Evolutionary conservation across 2,797 vertebrate species (phyloP), one percentile per base, ranked within the genome.

Genomic region (Typhlichthys subterraneus): DNA sequence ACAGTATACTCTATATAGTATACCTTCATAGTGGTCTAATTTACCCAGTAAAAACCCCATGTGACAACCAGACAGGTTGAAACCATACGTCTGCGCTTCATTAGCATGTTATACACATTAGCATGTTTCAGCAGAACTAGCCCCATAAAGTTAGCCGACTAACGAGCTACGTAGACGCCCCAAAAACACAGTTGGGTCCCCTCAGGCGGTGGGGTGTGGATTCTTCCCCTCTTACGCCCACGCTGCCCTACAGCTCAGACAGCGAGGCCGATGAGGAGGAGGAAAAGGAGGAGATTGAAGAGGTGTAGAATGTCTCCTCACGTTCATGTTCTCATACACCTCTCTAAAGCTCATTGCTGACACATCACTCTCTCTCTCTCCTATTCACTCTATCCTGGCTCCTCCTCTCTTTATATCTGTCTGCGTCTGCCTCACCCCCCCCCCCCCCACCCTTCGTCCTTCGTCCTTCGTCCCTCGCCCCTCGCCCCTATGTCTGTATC

Each of bases 341-440:
- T 86, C 81, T 82, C 73, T 3, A 46, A 23, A 45, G 53, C 75
- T 81, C 59, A 12, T 50, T 91, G 89, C 90, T 91, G 90, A 91
- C 88, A 81, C 86, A 90, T 88, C 72, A 50, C 77, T 90, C 45
- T 14, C 17, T 53, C 46, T 53, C 61, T 52, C 23, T 57, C n/a
- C 58, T 14, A 48, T 45, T 33, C 12, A 33, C 55, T 58, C 19
- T 14, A 42, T 42, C 42, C 56, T 45, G 2, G 62, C 77, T 80
- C 80, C 77, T 80, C 80, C 83, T 84, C 82, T 75, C 79, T 77
- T 82, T 87, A 83, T 85, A 80, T 80, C 77, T 69, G 72, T 88
- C 78, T 84, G 76, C 45, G 63, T 85, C 81, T 85, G 86, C 80
- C 86, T 88, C 84, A 86, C 85, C 77, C 12, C 33, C 38, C 7